Evolutionary conservation across 1,140 invertebrate species (phyloP), one percentile per base, ranked within the genome.

Genomic region (Atopsyche davidsoni): DNA sequence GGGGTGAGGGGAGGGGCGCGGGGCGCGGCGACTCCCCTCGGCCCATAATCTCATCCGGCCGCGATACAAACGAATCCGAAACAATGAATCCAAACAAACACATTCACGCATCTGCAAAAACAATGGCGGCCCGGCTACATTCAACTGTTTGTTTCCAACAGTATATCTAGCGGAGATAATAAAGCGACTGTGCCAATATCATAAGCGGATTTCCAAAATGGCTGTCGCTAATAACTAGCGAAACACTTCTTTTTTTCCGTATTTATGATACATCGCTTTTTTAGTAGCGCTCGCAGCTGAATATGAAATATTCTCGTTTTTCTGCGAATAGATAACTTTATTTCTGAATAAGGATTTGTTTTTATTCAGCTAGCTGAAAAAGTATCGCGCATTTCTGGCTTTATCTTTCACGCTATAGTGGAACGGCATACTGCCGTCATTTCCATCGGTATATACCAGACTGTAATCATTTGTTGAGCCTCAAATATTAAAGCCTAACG

Each of bases 71-170:
- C 40, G 42, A 36, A 46, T 42, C 18, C 4, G 14, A 34, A 51
- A 51, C 50, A 52, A 46, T 52, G 50, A 52, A 46, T 46, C 36
- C 50, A 46, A 46, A 46, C 39, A 44, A 24, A 36, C 50, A 52
- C 24, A 52, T 52, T 52, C 36, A 34, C 50, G 50, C 50, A 18
- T 46, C 19, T 39, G 43, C 50, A 52, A 52, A 52, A 52, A 52
- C 50, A 52, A 52, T 46, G 34, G 36, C n/a, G 24, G 19, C 40
- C 24, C 19, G 34, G 25, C 21, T 17, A 46, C 50, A 46, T 46
- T 52, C 31, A 19, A 52, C 25, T 32, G 18, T 46, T 42, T 46
- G 43, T 41, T 46, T 52, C 50, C 4, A 41, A 44, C 16, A 44
- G 32, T 51, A n/a, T 7, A 51, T 51, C 41, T 44, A 22, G 18